Evolutionary conservation across 2,113 vertebrate species (phyloP), one percentile per base, ranked within the genome.

Genomic region (Bufo bufo): DNA sequence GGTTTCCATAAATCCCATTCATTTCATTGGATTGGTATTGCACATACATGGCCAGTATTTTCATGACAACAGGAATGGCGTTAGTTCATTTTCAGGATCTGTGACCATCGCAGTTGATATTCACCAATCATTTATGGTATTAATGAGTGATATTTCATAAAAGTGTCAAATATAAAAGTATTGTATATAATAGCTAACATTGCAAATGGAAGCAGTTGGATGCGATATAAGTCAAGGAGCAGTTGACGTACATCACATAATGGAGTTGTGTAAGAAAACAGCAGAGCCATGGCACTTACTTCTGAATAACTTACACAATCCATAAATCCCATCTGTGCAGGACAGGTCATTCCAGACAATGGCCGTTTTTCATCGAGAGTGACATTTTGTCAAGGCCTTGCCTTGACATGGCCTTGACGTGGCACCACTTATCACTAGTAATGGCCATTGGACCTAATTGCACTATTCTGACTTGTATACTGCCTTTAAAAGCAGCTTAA

Each of bases 361-460:
- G 47, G 72, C 10, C 45, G 49, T 75, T 49, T 49, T 75, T 45
- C 45, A 49, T 49, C 3, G 20, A 75, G 17, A 50, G 72, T 20
- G 47, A 75, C 45, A 50, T 50, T 50, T 75, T 50, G 8, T 75
- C 72, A 75, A 5, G 17, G 72, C 8, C 4, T 20, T 50, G 45
- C 72, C 47, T 47, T 50, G 72, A 75, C 72, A 75, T 49, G 72
- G 47, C 72, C 72, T 20, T 72, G 12, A 72, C 69, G 45, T 72
- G 17, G 69, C 43, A 45, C 4, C 5, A 45, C 66, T 13, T 43
- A 71, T 3, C 11, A 43, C 5, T 11, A 71, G n/a, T 13, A 13
- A 43, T 43, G 4, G 12, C 11, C 23, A 71, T 13, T 43, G 11
- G 12, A 3, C 66, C 23, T 43, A 71, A 71, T 12, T 71, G 66